Conservation (phyloP, 2,888 invertebrate genomes). For the Tipula confusa region DNA sequence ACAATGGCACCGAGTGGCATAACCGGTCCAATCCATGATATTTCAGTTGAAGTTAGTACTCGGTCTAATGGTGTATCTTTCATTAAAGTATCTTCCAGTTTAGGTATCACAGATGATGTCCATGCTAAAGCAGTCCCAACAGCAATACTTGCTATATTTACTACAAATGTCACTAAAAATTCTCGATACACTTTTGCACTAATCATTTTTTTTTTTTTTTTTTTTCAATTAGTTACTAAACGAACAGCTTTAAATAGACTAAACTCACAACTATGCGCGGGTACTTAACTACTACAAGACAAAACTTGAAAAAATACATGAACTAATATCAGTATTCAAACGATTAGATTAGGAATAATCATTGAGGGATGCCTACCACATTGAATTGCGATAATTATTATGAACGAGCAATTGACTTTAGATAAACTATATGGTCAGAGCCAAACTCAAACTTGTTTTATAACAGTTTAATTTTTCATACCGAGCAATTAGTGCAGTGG, state of each 20-base stretch:
- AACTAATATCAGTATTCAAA: not conserved
- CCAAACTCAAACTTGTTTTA: not conserved
- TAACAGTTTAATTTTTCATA: too few relatives aligned
- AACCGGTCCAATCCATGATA: conserved; percentile 70
- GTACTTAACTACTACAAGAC: not conserved
- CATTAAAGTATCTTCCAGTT: conserved; percentile 45
- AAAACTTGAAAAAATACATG: not conserved
- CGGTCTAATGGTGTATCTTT: conserved; percentile 52
- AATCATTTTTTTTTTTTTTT: not conserved
- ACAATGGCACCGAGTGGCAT: conserved; percentile 65
- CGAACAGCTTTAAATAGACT: not conserved
- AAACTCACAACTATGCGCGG: too few relatives aligned
- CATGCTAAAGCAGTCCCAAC: conserved; percentile 68
- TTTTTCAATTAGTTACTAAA: not conserved
- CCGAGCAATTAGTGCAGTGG: too few relatives aligned
- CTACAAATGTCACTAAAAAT: conserved; percentile 46
- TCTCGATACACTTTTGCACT: conserved; percentile 1
- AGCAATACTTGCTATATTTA: conserved; percentile 63
- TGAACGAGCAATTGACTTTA: not conserved
- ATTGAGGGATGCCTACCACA: not conserved
- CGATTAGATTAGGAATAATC: conserved; percentile 3
- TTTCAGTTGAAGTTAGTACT: conserved; percentile 54
- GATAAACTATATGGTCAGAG: not conserved
- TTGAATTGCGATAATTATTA: not conserved
- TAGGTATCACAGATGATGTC: conserved; percentile 67